Base-by-base conservation (phyloP, 2,888 invertebrate species). In the Macrosiphum euphorbiae region DNA sequence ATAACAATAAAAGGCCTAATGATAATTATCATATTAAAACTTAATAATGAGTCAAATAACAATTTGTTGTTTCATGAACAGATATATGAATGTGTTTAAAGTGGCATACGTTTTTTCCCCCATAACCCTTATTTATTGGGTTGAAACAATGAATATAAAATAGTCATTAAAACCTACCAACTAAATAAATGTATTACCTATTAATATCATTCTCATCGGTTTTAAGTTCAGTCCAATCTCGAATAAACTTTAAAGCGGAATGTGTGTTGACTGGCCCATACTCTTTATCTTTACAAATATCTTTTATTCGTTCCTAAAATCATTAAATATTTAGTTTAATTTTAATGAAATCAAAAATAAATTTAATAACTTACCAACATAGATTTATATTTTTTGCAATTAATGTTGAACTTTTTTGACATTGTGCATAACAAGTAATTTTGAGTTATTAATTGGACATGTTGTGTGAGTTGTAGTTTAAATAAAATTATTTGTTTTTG, bases 371-470 rank as follows among this genome's bases (percentile, higher is more conserved):
- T 94, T 95, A 97, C 97, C 95, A 97, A 96, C 95, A 96, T 96
- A 52, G 96, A 96, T 95, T 96, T 97, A 95, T 96, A 96, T n/a
- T 95, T 96, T 0, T 96, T 95, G 0, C 97, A 97, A 84, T 96
- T 95, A 8, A 95, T 95, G 96, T 97, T 97, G 94, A 97, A 96
- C 50, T 96, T 96, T 0, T 98, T 98, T 96, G 98, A 97, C 88
- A 97, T 96, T 95, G 97, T 97, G 13, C 97, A 96, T 96, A 98
- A 97, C 88, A 98, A 95, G 95, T 97, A 98, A 95, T 97, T 97
- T 95, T 98, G 97, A 0, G 97, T 96, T n/a, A 97, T 96, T 94
- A 99, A 96, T 96, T 99, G 99, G 0, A 98, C 96, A 96, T 99
- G 98, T 96, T 98, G 98, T 28, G 97, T 96, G 94, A 98, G 95